phyloP scores from a whole-genome alignment of 2,113 vertebrate genomes.

The Eptatretus burgeri region DNA sequence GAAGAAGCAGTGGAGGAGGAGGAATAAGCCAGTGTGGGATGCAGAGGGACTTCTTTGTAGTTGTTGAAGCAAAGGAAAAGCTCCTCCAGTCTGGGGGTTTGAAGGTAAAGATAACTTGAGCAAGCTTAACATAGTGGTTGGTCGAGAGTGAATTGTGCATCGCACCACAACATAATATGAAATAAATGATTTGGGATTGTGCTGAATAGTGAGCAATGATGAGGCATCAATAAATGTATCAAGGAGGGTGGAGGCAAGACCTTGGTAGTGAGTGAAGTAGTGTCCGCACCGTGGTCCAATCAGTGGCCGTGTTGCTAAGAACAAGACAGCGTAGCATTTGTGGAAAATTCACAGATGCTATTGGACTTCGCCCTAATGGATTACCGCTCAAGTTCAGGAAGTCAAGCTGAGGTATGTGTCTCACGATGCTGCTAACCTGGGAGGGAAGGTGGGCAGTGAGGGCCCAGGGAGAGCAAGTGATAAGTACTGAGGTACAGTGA shows the following conservation, averaged over 20 bases:
- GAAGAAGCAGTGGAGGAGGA: too few relatives aligned
- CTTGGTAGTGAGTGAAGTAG: slow-evolving; percentile 48
- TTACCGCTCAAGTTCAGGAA: slow-evolving; percentile 97
- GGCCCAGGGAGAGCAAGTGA: not conserved
- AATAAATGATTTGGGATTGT: too few relatives aligned
- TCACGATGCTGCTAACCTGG: slow-evolving; percentile 81
- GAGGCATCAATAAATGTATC: not conserved
- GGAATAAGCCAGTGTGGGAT: slow-evolving; percentile 17
- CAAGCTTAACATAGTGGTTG: not conserved
- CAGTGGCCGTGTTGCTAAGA: slow-evolving; percentile 75
- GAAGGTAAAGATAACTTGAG: not conserved
- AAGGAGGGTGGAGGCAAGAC: slow-evolving; percentile 24
- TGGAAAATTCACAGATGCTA: slow-evolving; percentile 41
- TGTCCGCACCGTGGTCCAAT: slow-evolving; percentile 72
- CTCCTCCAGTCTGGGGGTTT: slow-evolving; percentile 47
- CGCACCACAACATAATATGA: too few relatives aligned
- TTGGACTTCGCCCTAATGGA: slow-evolving; percentile 39
- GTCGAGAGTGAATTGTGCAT: accelerated
- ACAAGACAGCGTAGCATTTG: slow-evolving; percentile 55
- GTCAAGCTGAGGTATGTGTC: slow-evolving; percentile 63
- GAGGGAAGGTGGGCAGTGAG: slow-evolving; percentile 8
- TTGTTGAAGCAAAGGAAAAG: slow-evolving; percentile 93
- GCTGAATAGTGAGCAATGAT: not conserved
- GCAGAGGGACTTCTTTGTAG: slow-evolving; percentile 44
- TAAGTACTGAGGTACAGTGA: too few relatives aligned